Evolutionary conservation across 1,140 invertebrate genomes (phyloP), one percentile per base, ranked within the genome.

Genomic region (Leptopilina clavipes): DNA sequence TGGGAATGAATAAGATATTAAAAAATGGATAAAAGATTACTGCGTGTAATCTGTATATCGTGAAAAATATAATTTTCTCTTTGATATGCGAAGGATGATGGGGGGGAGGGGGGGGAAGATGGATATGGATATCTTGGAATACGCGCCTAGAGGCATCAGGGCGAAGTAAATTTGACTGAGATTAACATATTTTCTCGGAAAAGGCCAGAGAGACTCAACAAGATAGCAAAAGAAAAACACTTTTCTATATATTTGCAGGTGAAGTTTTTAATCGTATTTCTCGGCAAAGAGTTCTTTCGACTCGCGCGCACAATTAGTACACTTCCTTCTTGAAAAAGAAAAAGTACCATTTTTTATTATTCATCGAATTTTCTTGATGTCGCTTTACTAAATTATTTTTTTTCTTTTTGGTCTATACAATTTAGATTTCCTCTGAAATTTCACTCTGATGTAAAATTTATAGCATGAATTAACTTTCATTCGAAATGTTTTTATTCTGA

Each of bases 21-120:
- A 52, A 52, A 52, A 52, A 52, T 52, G 48, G 14, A 52, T 52
- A 52, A 52, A 52, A 52, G 48, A 52, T 52, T 52, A 17, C 48
- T 52, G 17, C 14, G 14, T 40, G 37, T 52, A 52, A 52, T 52
- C 48, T 52, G 48, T 52, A 40, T 52, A 52, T 52, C 44, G 11
- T 48, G 44, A 10, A 14, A 48, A 48, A 48, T n/a, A 52, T 52
- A 52, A 52, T 52, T 52, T 52, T 52, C 14, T 17, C 6, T 7
- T 17, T 40, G 37, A 40, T 40, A 40, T 31, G 25, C 25, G 25
- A 31, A 31, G 25, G 25, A 31, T 2, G 5, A 31, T 5, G 25
- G 5, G 25, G 1, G 25, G 7, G 48, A 17, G 44, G 3, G 44
- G 12, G 10, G 44, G 44, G 11, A 11, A n/a, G 43, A 7, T 44